Conservation (phyloP, 2,113 vertebrate species). For the Glaucidium brasilianum region DNA sequence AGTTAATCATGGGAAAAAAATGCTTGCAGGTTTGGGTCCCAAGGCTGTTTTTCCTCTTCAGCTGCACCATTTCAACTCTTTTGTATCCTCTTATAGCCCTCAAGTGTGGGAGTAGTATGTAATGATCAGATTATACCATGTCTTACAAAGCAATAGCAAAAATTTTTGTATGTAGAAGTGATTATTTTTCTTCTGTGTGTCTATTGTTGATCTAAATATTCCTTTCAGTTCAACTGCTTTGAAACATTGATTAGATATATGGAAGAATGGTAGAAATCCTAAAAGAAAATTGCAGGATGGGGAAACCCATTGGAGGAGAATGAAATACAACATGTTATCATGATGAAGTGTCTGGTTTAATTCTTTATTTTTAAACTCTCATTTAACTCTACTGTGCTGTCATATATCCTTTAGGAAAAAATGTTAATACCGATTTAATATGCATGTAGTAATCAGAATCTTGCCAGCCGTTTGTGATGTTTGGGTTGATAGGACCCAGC, state of each 20-base stretch:
- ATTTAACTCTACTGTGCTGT: background rate
- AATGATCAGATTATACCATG: background rate
- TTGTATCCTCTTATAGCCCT: background rate
- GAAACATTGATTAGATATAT: background rate
- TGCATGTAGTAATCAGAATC: slow-evolving; percentile 5
- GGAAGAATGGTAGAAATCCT: background rate
- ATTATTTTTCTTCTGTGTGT: background rate
- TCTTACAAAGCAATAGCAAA: background rate
- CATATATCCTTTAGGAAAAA: background rate
- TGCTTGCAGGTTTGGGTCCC: slow-evolving; percentile 10
- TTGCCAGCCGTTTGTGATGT: background rate
- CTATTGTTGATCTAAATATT: background rate
- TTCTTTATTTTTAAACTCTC: background rate
- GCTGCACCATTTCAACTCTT: background rate
- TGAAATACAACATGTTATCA: background rate
- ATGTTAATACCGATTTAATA: slow-evolving; percentile 48
- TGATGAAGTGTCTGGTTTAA: background rate
- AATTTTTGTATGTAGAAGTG: background rate
- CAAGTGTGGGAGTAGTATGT: background rate
- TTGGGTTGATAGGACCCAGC: slow-evolving; percentile 9
- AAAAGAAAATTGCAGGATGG: background rate
- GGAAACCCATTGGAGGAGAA: background rate
- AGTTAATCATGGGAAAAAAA: slow-evolving; percentile 45
- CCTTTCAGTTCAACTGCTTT: background rate
- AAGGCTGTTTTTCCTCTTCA: slow-evolving; percentile 6